A percentile compares a stretch with the other conserved stretches of the same genome.
Conservation (phyloP, 1,140 invertebrate genomes). For the Andricus grossulariae region DNA sequence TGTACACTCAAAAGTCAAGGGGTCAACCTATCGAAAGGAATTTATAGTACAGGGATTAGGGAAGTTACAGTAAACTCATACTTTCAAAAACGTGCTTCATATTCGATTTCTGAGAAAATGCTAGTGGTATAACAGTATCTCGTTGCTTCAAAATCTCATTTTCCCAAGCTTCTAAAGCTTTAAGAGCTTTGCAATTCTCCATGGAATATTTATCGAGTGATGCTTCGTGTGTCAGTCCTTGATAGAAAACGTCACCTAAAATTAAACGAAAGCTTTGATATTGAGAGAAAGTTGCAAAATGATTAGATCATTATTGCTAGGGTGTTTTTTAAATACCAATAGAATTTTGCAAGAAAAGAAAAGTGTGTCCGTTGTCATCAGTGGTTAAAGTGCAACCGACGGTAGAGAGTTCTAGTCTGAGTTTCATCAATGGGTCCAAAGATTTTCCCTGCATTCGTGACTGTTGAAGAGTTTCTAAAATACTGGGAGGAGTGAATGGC, state of each 20-base stretch:
- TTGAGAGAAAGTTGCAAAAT: conserved; percentile 29
- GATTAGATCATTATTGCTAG: conserved; percentile 18
- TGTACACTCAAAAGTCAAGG: too few species aligned
- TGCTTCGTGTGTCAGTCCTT: conserved; percentile 63
- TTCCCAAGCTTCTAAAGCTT: conserved; percentile 65
- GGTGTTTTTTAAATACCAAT: conserved; percentile 55
- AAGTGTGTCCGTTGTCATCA: conserved; percentile 49
- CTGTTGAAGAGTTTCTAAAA: conserved; percentile 60
- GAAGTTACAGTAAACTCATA: conserved; percentile 40
- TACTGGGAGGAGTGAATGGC: conserved; percentile 61
- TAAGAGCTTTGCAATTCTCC: conserved; percentile 58
- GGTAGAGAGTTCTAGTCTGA: conserved; percentile 63
- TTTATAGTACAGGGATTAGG: too few species aligned
- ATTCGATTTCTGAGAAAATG: conserved; percentile 54
- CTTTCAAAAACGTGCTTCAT: conserved; percentile 60
- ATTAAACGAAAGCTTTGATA: conserved; percentile 24
- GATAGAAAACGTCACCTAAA: conserved; percentile 71
- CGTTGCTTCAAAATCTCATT: conserved; percentile 46
- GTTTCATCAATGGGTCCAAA: conserved; percentile 63
- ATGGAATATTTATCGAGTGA: conserved; percentile 54
- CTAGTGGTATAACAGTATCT: conserved; percentile 54
- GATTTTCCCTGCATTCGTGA: conserved; percentile 64
- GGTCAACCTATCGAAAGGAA: too few species aligned
- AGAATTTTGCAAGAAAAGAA: conserved; percentile 68
- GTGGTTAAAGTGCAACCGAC: conserved; percentile 59